Evolutionary conservation across 2,113 vertebrate genomes (phyloP).

Genomic region (Sarotherodon lohbergeri): DNA sequence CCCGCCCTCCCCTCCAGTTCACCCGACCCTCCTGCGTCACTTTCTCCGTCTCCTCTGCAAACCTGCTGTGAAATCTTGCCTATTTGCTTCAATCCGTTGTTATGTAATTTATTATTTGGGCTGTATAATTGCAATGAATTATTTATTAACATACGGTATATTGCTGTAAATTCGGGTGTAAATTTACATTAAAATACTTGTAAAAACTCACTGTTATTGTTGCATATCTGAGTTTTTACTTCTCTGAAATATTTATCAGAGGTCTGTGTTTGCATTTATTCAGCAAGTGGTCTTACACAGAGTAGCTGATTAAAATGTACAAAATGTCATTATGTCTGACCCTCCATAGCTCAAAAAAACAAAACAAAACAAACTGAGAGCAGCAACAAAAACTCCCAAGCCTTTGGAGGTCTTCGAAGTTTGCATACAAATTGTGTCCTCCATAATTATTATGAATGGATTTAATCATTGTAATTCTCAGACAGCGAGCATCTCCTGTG

Average conservation of each 20-base stretch:
- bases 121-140: conserved; percentile 65
- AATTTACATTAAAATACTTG: conserved; percentile 70
- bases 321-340: not conserved
- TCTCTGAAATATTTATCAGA: not conserved
- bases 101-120: conserved; percentile 60
- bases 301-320: not conserved
- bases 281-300: not conserved
- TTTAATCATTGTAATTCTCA: not conserved
- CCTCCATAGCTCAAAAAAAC: not conserved
- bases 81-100: conserved; percentile 56
- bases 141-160: conserved; percentile 66
- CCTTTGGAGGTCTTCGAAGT: not conserved
- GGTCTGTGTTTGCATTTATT: not conserved
- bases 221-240: not conserved
- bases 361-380: not conserved
- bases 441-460: not conserved
- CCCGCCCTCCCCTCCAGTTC: not conserved
- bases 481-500: not conserved
- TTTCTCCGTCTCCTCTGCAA: not conserved
- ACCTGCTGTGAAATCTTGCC: conserved; percentile 45
- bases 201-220: conserved; percentile 26
- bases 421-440: not conserved
- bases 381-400: not conserved
- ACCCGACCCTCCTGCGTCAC: not conserved
- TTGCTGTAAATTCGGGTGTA: conserved; percentile 63